These are phyloP conservation scores for Bursaphelenchus mucronatus DNA, from an alignment of 1,140 invertebrate genomes.

Conservation along the genomic window DNA sequence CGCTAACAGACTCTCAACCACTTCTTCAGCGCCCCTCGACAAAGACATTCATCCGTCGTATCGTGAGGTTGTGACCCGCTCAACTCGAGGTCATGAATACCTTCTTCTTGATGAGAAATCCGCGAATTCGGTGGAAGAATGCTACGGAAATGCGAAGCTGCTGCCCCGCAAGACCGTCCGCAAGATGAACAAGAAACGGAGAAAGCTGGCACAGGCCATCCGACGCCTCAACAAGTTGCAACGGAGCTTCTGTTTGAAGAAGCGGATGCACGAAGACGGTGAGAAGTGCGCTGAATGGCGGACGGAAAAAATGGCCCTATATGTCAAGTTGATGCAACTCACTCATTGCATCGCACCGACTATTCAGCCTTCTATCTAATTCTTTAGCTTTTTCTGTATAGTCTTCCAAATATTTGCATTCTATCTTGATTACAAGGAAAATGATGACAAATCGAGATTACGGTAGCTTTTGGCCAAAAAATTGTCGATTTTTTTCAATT, in stretches of 20 bases:
- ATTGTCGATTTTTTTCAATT: too few relatives aligned
- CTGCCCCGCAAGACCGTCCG: constrained; percentile 6
- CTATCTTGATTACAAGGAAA: too few relatives aligned
- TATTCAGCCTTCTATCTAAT: too few relatives aligned
- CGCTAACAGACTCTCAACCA: neutral
- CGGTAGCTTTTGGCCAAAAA: too few relatives aligned
- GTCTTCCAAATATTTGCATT: too few relatives aligned
- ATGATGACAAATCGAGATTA: too few relatives aligned
- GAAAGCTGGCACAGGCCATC: constrained; percentile 16
- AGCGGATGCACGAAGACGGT: neutral
- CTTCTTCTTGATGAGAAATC: neutral
- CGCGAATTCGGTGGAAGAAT: constrained; percentile 5
- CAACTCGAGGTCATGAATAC: neutral
- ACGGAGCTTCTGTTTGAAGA: constrained; percentile 9
- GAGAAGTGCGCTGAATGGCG: constrained; percentile 7
- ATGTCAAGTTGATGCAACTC: constrained; percentile 8
- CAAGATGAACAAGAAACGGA: constrained; percentile 16
- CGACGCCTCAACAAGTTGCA: constrained; percentile 10
- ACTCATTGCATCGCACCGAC: constrained; percentile 2
- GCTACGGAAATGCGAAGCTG: constrained; percentile 2
- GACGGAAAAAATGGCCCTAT: constrained; percentile 12
- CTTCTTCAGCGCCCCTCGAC: neutral
- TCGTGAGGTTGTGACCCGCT: constrained; percentile 12
- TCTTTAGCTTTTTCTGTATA: too few relatives aligned
- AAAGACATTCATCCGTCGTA: constrained; percentile 12